Percentiles rank a stretch among this genome's conserved stretches.
phyloP scores from a whole-genome alignment of 2,113 vertebrate species.

The Aphyosemion australe region DNA sequence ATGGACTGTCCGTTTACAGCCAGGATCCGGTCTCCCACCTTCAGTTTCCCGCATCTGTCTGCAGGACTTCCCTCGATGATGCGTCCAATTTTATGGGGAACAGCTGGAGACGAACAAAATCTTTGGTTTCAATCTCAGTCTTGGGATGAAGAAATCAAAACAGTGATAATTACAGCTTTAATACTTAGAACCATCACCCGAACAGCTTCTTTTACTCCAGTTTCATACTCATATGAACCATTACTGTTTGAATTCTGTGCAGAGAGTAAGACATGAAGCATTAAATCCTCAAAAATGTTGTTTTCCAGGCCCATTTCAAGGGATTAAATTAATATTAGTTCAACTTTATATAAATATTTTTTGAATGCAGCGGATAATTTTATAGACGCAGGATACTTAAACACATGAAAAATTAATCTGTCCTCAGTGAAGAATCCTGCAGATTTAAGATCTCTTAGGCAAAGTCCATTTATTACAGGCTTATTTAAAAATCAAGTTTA shows the following conservation, averaged over 20 bases:
- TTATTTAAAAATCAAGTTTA: no score
- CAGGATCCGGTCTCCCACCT: slow-evolving; percentile 98
- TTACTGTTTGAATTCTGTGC: no score
- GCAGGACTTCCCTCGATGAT: slow-evolving; percentile 98
- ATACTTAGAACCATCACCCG: not conserved
- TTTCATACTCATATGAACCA: no score
- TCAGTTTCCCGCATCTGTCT: slow-evolving; percentile 94
- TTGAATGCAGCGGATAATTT: not conserved
- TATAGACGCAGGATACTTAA: no score
- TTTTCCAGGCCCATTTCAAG: not conserved
- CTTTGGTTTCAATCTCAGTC: slow-evolving; percentile 3
- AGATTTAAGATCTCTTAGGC: no score
- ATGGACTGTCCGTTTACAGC: slow-evolving; percentile 98
- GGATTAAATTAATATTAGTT: not conserved
- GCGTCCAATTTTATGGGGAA: slow-evolving; percentile 98
- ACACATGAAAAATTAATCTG: no score
- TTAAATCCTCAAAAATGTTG: slow-evolving; percentile 22
- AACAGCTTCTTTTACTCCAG: no score
- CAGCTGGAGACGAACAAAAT: slow-evolving; percentile 78
- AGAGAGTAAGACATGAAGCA: slow-evolving; percentile 2
- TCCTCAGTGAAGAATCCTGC: no score
- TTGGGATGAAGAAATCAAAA: slow-evolving; percentile 5
- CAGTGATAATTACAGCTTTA: not conserved
- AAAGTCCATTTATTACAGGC: no score
- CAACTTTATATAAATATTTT: not conserved